phyloP scores from a whole-genome alignment of 2,797 vertebrate species.

The Hippopotamyrus pictus region DNA sequence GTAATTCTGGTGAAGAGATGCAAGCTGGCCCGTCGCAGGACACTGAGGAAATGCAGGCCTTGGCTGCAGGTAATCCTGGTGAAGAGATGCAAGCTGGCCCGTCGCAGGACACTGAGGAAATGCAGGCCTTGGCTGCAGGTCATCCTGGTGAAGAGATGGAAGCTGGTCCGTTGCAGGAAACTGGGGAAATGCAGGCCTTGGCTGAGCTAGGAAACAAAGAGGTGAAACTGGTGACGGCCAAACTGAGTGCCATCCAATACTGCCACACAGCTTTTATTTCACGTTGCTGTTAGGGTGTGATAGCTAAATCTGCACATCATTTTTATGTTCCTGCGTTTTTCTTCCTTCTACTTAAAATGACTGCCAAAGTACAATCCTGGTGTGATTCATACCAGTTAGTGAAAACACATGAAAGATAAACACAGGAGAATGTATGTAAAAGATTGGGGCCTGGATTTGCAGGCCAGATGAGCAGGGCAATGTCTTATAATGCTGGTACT shows the following conservation, averaged over 20 bases:
- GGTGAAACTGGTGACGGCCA: background rate
- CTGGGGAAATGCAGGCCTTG: background rate
- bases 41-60: too few species aligned
- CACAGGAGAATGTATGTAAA: background rate
- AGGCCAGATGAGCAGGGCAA: background rate
- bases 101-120: too few species aligned
- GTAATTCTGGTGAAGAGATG: too few species aligned
- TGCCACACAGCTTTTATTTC: background rate
- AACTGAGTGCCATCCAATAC: background rate
- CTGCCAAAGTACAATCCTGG: background rate
- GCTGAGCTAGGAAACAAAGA: background rate
- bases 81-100: too few species aligned
- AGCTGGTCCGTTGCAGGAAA: too few species aligned
- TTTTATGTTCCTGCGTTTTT: background rate
- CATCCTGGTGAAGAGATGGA: too few species aligned
- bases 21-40: too few species aligned
- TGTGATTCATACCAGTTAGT: background rate
- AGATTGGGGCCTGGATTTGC: background rate
- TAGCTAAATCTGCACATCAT: background rate
- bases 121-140: background rate
- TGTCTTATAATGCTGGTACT: background rate
- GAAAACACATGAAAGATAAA: background rate
- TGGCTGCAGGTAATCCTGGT: too few species aligned
- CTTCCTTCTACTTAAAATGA: background rate
- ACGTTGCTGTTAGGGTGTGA: background rate